phyloP scores from a whole-genome alignment of 2,113 vertebrate species.

The Bubalus kerabau region DNA sequence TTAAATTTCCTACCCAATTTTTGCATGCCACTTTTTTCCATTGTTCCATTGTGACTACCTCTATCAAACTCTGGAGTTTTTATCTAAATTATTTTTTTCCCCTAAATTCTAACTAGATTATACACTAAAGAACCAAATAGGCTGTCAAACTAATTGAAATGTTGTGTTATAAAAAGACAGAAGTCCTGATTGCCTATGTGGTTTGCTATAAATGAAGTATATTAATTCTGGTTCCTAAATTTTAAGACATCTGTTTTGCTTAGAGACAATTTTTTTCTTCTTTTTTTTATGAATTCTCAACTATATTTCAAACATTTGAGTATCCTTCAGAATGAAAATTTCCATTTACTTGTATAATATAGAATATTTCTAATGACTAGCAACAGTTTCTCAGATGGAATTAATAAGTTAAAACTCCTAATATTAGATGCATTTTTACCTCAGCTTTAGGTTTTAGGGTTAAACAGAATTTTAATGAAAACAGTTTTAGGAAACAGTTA shows the following conservation, averaged over 20 bases:
- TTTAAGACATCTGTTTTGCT: not conserved
- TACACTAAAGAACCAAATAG: not conserved
- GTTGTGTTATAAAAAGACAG: not conserved
- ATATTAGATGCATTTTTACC: not conserved
- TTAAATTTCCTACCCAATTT: not conserved
- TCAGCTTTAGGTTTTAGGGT: not conserved
- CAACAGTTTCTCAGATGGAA: not conserved
- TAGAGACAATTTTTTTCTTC: not conserved
- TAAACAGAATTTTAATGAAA: not conserved
- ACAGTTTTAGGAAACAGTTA: not conserved
- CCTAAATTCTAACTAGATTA: not conserved
- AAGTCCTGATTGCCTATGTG: not conserved
- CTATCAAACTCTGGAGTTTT: not conserved
- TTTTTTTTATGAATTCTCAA: not conserved
- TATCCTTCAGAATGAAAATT: not conserved
- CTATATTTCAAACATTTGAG: not conserved
- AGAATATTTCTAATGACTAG: not conserved
- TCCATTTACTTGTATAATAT: not conserved
- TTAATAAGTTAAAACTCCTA: not conserved
- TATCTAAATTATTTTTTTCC: not conserved
- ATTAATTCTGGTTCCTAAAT: not conserved
- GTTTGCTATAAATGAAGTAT: not conserved
- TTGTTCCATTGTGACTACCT: not conserved
- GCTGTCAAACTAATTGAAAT: not conserved
- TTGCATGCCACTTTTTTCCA: not conserved